Evolutionary conservation across 2,113 vertebrate species (phyloP).

Genomic region (Rallus limicola): DNA sequence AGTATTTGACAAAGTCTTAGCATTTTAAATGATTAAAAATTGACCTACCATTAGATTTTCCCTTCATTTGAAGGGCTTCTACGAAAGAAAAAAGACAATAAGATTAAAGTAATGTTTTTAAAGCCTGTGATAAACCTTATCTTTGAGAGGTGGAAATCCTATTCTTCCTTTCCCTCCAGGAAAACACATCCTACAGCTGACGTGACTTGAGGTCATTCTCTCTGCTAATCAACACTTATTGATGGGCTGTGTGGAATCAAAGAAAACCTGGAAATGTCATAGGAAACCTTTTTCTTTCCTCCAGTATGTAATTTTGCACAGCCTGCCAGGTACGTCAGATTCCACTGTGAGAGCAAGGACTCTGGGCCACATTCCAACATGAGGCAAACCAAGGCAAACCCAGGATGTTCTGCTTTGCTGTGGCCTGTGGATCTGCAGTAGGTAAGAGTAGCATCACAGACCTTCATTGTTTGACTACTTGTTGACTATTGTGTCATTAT

Average conservation of each 20-base stretch:
- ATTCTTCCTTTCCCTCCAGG: conserved; percentile 33
- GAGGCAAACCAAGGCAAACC: not conserved
- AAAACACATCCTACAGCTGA: conserved; percentile 53
- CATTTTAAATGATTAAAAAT: not conserved
- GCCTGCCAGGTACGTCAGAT: not conserved
- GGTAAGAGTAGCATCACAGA: not conserved
- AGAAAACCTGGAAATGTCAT: conserved; percentile 69
- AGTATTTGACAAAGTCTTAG: not conserved
- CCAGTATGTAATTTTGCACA: not conserved
- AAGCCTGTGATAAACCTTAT: conserved; percentile 23
- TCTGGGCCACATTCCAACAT: not conserved
- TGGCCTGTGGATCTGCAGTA: not conserved
- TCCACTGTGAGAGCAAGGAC: not conserved
- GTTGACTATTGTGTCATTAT: not conserved
- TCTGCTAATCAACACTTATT: conserved; percentile 47
- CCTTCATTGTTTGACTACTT: not conserved
- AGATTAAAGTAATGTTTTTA: not conserved
- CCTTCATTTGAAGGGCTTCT: not conserved
- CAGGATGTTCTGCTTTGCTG: not conserved
- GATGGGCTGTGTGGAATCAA: conserved; percentile 37
- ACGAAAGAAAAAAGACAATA: not conserved
- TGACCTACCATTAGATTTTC: not conserved
- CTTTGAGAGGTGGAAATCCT: not conserved
- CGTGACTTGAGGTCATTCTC: conserved; percentile 32
- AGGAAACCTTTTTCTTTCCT: conserved; percentile 59